These are phyloP conservation scores for Ypsolopha scabrella DNA, from an alignment of 2,888 invertebrate species.

Conservation along the genomic window DNA sequence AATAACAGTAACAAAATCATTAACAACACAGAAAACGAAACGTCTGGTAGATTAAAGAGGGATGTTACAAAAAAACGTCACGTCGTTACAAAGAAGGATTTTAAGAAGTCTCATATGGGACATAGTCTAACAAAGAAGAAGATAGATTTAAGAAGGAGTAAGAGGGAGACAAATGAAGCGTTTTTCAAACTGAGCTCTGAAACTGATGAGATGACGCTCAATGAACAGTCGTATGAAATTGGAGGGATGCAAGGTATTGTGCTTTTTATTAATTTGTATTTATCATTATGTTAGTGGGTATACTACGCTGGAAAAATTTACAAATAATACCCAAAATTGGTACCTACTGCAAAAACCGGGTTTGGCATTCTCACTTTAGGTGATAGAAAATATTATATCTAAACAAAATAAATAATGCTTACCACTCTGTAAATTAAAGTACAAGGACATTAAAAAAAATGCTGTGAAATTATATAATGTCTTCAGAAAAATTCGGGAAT, in stretches of 20 bases:
- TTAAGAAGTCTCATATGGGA: neutral
- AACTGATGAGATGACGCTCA: constrained; percentile 30
- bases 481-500: too few species aligned
- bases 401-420: too few species aligned
- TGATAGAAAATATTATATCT: too few species aligned
- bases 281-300: too few species aligned
- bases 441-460: too few species aligned
- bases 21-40: constrained; percentile 26
- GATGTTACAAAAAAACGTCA: neutral
- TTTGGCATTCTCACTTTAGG: too few species aligned
- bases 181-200: constrained; percentile 36
- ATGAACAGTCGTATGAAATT: constrained; percentile 32
- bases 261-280: too few species aligned
- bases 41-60: constrained; percentile 10
- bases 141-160: constrained; percentile 18
- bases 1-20: constrained; percentile 24
- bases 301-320: too few species aligned
- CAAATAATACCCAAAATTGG: too few species aligned
- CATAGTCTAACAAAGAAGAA: neutral
- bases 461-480: too few species aligned
- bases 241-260: constrained; percentile 22
- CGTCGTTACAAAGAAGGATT: neutral
- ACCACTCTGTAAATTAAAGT: too few species aligned
- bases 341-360: too few species aligned
- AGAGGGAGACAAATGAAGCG: constrained; percentile 35